Conservation (phyloP, 2,888 invertebrate genomes). For the Quadroppia sp. region DNA sequence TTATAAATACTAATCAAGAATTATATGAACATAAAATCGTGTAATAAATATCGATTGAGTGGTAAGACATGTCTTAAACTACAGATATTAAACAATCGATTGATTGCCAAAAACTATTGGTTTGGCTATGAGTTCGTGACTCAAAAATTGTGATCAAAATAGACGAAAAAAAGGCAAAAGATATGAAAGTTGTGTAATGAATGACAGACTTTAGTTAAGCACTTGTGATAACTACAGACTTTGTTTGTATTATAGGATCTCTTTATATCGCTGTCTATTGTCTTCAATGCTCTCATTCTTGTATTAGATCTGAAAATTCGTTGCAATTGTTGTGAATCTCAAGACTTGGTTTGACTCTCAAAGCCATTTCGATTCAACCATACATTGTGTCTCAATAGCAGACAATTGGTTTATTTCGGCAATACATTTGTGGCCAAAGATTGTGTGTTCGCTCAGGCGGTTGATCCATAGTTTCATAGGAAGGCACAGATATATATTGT, state of each 20-base stretch:
- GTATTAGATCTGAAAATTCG: neutral
- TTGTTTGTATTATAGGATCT: neutral
- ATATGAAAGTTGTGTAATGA: neutral
- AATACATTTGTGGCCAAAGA: neutral
- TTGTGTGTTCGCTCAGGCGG: neutral
- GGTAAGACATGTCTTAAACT: neutral
- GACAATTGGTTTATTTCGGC: neutral
- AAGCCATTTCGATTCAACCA: too few species aligned
- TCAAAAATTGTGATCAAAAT: too few species aligned
- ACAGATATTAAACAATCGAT: neutral
- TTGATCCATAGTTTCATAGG: neutral
- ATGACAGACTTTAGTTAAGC: neutral
- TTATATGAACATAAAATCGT: too few species aligned
- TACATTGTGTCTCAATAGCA: neutral
- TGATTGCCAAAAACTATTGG: neutral
- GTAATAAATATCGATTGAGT: neutral
- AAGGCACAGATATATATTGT: too few species aligned
- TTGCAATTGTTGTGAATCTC: neutral
- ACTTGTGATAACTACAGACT: neutral
- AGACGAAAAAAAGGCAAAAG: neutral
- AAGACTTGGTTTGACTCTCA: neutral
- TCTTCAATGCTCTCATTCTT: neutral
- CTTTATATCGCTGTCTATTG: neutral
- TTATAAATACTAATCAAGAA: too few species aligned
- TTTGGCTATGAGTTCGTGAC: too few species aligned